These are phyloP conservation scores for Vandiemenella viatica DNA, from an alignment of 2,888 invertebrate species.

Conservation along the genomic window DNA sequence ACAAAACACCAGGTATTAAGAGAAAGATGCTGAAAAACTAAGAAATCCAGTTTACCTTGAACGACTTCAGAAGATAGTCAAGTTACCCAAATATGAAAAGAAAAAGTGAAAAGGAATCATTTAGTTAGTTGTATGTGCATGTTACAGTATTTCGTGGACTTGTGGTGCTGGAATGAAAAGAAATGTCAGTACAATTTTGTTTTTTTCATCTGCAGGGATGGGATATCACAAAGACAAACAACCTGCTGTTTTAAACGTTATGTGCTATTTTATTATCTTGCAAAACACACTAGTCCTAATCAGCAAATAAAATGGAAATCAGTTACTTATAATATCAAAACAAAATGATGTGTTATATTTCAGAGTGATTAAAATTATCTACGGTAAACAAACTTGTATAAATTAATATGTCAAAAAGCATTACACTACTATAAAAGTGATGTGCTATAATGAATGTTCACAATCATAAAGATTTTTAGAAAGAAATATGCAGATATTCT, in stretches of 20 bases:
- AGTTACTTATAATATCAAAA: too few relatives aligned
- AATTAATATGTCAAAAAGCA: too few relatives aligned
- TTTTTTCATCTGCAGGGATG: not conserved
- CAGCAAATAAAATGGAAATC: too few relatives aligned
- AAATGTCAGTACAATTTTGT: not conserved
- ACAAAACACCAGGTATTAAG: constrained; percentile 1
- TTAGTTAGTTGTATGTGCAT: constrained; percentile 14
- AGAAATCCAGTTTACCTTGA: constrained; percentile 18
- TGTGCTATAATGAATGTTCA: too few relatives aligned
- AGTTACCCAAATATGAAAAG: constrained; percentile 15
- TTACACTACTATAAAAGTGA: too few relatives aligned
- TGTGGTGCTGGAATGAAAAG: constrained; percentile 3
- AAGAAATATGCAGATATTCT: too few relatives aligned
- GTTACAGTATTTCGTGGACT: constrained; percentile 9
- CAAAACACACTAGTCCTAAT: too few relatives aligned
- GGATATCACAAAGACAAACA: not conserved
- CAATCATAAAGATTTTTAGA: too few relatives aligned
- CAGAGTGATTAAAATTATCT: too few relatives aligned
- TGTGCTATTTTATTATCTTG: too few relatives aligned
- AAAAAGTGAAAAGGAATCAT: constrained; percentile 15
- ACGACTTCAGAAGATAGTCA: constrained; percentile 17
- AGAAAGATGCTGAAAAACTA: constrained; percentile 9
- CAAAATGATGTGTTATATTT: too few relatives aligned
- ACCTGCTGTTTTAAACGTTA: not conserved
- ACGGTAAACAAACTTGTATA: too few relatives aligned